Conservation (phyloP, 2,113 vertebrate genomes). For the Lophochroa leadbeateri region DNA sequence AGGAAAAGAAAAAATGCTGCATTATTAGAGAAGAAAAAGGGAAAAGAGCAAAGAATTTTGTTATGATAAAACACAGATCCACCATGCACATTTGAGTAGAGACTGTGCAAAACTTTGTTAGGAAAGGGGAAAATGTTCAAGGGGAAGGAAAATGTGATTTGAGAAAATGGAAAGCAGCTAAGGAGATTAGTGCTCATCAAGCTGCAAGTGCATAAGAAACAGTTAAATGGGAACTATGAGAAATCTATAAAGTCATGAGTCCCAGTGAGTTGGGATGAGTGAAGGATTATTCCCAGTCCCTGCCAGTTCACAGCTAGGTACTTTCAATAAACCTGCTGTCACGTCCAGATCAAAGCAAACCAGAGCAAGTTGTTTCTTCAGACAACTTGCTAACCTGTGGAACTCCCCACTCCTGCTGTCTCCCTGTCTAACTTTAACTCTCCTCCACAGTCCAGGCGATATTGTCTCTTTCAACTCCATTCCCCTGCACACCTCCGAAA, state of each 20-base stretch:
- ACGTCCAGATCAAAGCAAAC: neutral
- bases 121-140: neutral
- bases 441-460: neutral
- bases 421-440: neutral
- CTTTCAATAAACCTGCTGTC: neutral
- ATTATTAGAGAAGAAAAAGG: neutral
- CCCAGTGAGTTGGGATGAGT: neutral
- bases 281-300: neutral
- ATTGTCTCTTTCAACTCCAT: neutral
- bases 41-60: neutral
- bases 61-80: neutral
- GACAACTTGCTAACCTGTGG: neutral
- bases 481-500: neutral
- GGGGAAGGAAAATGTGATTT: neutral
- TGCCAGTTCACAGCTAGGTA: neutral
- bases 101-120: neutral
- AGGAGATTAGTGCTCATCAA: neutral
- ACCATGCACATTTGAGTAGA: neutral
- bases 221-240: neutral
- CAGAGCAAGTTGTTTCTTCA: neutral
- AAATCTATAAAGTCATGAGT: neutral
- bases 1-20: rapidly evolving
- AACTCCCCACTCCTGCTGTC: neutral
- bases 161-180: neutral
- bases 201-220: neutral